phyloP scores from a whole-genome alignment of 2,113 vertebrate species.

The Sorex fumeus region DNA sequence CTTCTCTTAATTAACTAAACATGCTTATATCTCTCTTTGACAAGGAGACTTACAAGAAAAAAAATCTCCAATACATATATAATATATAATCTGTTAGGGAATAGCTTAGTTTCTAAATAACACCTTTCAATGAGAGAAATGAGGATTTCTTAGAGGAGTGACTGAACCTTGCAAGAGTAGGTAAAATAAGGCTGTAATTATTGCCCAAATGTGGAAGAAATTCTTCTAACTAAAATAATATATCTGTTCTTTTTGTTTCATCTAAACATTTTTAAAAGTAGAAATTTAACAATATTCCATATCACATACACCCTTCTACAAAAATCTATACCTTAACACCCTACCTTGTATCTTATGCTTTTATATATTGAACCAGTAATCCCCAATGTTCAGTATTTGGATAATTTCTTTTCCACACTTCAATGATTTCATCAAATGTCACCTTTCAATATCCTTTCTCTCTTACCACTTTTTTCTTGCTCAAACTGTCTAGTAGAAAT shows the following conservation, averaged over 20 bases:
- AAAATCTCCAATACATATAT: neutral
- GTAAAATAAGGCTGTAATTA: conserved; percentile 3
- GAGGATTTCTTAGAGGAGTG: neutral
- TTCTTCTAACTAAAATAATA: neutral
- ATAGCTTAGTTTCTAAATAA: conserved; percentile 12
- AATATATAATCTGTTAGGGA: neutral
- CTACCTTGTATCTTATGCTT: neutral
- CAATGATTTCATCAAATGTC: neutral
- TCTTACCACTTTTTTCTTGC: too few relatives aligned
- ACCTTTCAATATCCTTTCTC: neutral
- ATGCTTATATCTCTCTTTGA: neutral
- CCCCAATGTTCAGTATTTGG: neutral
- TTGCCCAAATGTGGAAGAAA: neutral
- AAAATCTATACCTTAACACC: neutral
- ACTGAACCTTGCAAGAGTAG: neutral
- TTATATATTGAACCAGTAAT: neutral
- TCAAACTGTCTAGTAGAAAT: too few relatives aligned
- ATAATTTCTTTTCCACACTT: neutral
- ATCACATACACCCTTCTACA: neutral
- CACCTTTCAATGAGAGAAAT: conserved; percentile 30
- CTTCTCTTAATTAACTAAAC: conserved; percentile 60
- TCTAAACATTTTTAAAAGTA: neutral
- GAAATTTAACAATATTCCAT: neutral
- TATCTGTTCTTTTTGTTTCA: neutral
- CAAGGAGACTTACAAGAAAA: neutral